Evolutionary conservation across 1,140 invertebrate genomes (phyloP).

Genomic region (Brachionus paranguensis): DNA sequence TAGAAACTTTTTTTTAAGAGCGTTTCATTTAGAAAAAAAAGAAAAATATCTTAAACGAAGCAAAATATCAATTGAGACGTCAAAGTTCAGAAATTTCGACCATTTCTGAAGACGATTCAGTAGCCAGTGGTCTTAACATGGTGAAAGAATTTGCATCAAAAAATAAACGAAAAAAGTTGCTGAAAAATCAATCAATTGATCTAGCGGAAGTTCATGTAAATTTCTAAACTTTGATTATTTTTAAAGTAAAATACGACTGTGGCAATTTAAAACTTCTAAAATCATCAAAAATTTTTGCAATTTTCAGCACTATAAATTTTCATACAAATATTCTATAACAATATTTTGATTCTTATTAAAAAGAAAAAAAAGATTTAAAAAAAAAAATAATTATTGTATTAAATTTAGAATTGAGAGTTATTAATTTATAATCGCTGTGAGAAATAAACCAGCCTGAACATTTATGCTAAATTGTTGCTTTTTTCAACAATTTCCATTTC

Average conservation of each 20-base stretch:
- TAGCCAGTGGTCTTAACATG: not conserved
- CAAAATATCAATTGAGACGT: not conserved
- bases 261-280: not conserved
- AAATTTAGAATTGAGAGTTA: too few species aligned
- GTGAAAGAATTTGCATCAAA: not conserved
- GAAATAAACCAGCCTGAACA: too few species aligned
- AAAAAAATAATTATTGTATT: too few species aligned
- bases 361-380: too few species aligned
- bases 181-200: not conserved
- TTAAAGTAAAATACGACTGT: too few species aligned
- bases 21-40: not conserved
- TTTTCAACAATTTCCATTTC: too few species aligned
- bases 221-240: not conserved
- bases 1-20: not conserved
- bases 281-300: not conserved
- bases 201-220: not conserved
- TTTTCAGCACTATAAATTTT: not conserved
- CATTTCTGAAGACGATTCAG: not conserved
- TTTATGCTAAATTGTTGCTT: too few species aligned
- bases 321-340: too few species aligned
- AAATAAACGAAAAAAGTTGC: not conserved
- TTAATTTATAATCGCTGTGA: too few species aligned
- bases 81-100: not conserved
- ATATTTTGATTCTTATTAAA: too few species aligned
- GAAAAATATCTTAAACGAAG: not conserved